Conservation (phyloP, 2,113 vertebrate genomes). For the Rhadina sibilatrix region DNA sequence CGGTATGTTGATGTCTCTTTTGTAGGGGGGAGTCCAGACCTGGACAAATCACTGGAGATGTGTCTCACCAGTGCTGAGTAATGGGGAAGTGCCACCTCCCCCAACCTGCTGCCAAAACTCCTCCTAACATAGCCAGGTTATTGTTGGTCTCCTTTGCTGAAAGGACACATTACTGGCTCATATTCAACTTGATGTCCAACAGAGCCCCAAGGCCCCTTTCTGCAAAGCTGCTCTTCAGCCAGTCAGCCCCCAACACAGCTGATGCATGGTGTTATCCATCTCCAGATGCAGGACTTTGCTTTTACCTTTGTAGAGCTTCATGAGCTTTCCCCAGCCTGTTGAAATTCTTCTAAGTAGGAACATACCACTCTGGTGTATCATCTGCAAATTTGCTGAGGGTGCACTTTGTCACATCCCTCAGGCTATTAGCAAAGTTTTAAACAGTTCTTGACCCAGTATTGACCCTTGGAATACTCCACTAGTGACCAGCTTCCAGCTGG, state of each 20-base stretch:
- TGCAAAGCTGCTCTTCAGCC: background rate
- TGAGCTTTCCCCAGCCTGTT: background rate
- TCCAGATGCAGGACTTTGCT: background rate
- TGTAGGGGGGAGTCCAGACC: background rate
- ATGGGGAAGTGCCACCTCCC: background rate
- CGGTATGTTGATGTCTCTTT: background rate
- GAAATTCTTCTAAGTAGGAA: background rate
- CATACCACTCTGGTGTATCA: background rate
- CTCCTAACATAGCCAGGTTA: background rate
- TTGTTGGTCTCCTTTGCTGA: background rate
- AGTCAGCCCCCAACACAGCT: background rate
- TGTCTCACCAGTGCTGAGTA: background rate
- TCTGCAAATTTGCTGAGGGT: background rate
- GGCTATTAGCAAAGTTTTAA: background rate
- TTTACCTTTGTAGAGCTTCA: background rate
- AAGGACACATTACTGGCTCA: background rate
- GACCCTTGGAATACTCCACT: background rate
- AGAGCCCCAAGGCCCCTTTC: background rate
- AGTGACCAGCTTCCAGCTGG: background rate
- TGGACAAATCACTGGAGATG: background rate
- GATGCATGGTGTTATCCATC: background rate
- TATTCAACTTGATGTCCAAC: background rate
- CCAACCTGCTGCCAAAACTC: rapidly evolving
- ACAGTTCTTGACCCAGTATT: background rate
- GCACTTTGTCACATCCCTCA: background rate